These are phyloP conservation scores for Troglohyphantes excavatus DNA, from an alignment of 2,888 invertebrate species.

Conservation along the genomic window DNA sequence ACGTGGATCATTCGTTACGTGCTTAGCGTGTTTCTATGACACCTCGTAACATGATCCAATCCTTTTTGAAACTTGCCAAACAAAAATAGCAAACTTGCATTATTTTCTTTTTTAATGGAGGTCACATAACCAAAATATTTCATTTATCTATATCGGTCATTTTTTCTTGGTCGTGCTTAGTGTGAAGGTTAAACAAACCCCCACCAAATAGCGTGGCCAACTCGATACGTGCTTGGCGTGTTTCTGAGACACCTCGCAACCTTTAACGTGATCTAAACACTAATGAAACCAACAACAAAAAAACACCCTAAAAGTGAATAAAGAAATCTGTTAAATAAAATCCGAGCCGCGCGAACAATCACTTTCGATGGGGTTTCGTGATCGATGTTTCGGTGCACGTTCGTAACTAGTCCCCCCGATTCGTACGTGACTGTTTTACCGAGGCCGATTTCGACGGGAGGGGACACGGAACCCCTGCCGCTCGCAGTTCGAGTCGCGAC, in stretches of 20 bases:
- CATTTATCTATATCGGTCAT: too few species aligned
- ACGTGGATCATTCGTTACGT: too few species aligned
- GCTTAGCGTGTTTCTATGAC: too few species aligned
- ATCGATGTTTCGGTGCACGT: constrained; percentile 49
- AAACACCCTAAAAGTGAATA: too few species aligned
- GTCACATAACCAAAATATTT: too few species aligned
- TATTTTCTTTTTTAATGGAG: too few species aligned
- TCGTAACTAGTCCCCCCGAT: constrained; percentile 37
- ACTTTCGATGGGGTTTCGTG: constrained; percentile 44
- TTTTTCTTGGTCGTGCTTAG: too few species aligned
- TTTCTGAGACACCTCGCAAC: constrained; percentile 25
- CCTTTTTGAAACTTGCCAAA: too few species aligned
- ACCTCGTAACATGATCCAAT: too few species aligned
- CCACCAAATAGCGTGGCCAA: not conserved
- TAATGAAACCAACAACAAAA: too few species aligned
- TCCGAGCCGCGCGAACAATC: constrained; percentile 57
- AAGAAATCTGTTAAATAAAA: constrained; percentile 51
- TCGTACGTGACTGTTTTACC: constrained; percentile 63
- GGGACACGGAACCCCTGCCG: not conserved
- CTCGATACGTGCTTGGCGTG: constrained; percentile 60
- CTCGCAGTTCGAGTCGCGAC: constrained; percentile 1
- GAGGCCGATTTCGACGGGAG: constrained; percentile 18
- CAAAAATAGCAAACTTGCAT: too few species aligned
- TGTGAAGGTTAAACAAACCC: too few species aligned
- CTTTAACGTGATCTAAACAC: constrained; percentile 24